A percentile compares a stretch with the other conserved stretches of the same genome.
Conservation (phyloP, 2,888 invertebrate genomes). For the Aethes cnicana region DNA sequence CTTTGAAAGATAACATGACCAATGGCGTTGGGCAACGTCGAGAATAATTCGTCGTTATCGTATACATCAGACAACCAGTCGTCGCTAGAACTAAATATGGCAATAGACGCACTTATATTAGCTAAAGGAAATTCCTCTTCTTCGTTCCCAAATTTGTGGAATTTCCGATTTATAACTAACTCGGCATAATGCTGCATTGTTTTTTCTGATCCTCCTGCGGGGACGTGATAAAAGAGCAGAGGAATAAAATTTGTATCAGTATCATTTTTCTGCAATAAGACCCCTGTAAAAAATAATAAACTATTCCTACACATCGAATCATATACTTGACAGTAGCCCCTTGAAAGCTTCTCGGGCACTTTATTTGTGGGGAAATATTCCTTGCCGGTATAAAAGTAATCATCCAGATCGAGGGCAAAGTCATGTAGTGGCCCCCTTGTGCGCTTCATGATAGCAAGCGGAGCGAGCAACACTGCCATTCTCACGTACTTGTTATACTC, state of each 20-base stretch:
- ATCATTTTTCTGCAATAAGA: neutral
- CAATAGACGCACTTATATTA: constrained; percentile 3
- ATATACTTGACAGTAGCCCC: neutral
- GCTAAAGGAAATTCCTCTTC: neutral
- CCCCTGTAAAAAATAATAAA: constrained; percentile 19
- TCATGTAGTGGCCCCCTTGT: neutral
- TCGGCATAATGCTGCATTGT: constrained; percentile 21
- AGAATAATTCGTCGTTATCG: neutral
- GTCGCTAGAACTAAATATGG: constrained; percentile 11
- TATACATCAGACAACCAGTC: constrained; percentile 3
- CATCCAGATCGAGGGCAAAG: too few relatives aligned
- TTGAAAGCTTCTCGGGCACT: neutral
- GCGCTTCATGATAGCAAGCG: constrained; percentile 9
- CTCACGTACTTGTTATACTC: constrained; percentile 13
- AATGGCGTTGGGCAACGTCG: neutral
- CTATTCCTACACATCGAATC: constrained; percentile 9
- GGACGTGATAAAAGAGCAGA: constrained; percentile 10
- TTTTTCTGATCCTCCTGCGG: constrained; percentile 21
- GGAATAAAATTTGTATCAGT: neutral
- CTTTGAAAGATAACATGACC: neutral
- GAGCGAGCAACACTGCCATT: constrained; percentile 22
- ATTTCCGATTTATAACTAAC: constrained; percentile 12
- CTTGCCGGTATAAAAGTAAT: neutral
- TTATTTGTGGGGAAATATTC: constrained; percentile 2
- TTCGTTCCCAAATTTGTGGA: constrained; percentile 6